Percentiles rank a stretch among this genome's conserved stretches.
Conservation (phyloP, 2,888 invertebrate genomes). For the Sesia apiformis region DNA sequence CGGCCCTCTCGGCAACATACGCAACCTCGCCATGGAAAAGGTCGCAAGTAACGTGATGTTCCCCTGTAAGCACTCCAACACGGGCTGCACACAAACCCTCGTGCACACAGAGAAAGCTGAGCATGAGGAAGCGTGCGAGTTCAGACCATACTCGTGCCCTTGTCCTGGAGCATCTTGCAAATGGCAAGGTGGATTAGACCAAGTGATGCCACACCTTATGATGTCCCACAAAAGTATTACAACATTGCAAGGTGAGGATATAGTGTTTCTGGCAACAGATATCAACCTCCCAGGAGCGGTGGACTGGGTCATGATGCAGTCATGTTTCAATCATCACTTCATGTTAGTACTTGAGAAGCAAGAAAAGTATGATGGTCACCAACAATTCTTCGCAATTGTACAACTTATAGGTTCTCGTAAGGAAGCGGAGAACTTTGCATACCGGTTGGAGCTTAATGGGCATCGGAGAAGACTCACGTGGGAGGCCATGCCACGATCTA, state of each 20-base stretch:
- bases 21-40: conserved; percentile 99
- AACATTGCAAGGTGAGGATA: conserved; percentile 98
- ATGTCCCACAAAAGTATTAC: conserved; percentile 98
- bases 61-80: conserved; percentile 97
- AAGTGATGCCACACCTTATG: conserved; percentile 99
- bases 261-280: conserved; percentile 99
- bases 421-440: conserved; percentile 99
- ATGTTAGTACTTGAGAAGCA: conserved; percentile 99
- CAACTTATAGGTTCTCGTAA: conserved; percentile 98
- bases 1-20: conserved; percentile 96
- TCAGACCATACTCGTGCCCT: conserved; percentile 98
- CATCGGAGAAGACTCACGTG: conserved; percentile 95
- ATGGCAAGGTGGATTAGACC: conserved; percentile 98
- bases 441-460: conserved; percentile 97
- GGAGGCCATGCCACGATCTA: conserved; percentile 99
- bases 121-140: conserved; percentile 99
- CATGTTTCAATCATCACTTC: conserved; percentile 99
- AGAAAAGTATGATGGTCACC: conserved; percentile 97
- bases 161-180: conserved; percentile 99
- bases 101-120: conserved; percentile 98
- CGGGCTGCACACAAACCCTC: conserved; percentile 93
- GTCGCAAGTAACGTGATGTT: conserved; percentile 99
- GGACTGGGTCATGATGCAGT: conserved; percentile 99
- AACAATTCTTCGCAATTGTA: conserved; percentile 98
- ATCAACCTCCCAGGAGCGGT: conserved; percentile 99